Percentiles rank a stretch among this genome's conserved stretches.
Evolutionary conservation across 2,888 invertebrate species (phyloP).

Genomic region (Chalcosyrphus nemorum): DNA sequence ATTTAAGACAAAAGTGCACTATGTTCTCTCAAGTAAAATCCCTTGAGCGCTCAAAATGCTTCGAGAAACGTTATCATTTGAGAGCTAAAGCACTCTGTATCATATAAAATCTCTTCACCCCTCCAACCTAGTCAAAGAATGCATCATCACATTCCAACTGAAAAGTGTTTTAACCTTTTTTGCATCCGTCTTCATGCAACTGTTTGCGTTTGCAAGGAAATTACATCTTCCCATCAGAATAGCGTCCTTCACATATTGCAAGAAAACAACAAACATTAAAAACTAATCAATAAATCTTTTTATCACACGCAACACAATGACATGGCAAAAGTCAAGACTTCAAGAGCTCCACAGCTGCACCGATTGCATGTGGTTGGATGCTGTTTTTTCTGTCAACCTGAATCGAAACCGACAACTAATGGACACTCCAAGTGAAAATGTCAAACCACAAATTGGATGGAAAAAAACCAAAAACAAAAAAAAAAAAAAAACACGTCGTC

Average conservation of each 20-base stretch:
- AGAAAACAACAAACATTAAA: conserved; percentile 11
- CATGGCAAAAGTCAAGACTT: neutral
- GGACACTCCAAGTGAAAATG: conserved; percentile 62
- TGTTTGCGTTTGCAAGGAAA: neutral
- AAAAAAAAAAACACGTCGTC: conserved; percentile 29
- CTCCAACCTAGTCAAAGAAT: too few species aligned
- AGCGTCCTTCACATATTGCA: neutral
- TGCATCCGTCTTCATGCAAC: neutral
- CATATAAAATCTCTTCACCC: too few species aligned
- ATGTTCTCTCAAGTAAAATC: too few species aligned
- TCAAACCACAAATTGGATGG: conserved; percentile 58
- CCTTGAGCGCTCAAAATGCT: too few species aligned
- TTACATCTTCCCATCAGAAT: neutral
- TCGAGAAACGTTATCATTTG: too few species aligned
- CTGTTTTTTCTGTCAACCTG: conserved; percentile 31
- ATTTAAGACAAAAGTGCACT: too few species aligned
- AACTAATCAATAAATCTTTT: conserved; percentile 9
- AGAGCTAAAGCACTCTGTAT: too few species aligned
- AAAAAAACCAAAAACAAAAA: neutral
- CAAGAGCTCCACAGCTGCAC: neutral
- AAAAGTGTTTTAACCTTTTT: too few species aligned
- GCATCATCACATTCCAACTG: too few species aligned
- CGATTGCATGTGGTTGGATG: neutral
- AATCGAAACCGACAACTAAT: conserved; percentile 42
- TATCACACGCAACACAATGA: neutral